These are phyloP conservation scores for Belonocnema kinseyi DNA, from an alignment of 1,140 invertebrate species.

Conservation along the genomic window DNA sequence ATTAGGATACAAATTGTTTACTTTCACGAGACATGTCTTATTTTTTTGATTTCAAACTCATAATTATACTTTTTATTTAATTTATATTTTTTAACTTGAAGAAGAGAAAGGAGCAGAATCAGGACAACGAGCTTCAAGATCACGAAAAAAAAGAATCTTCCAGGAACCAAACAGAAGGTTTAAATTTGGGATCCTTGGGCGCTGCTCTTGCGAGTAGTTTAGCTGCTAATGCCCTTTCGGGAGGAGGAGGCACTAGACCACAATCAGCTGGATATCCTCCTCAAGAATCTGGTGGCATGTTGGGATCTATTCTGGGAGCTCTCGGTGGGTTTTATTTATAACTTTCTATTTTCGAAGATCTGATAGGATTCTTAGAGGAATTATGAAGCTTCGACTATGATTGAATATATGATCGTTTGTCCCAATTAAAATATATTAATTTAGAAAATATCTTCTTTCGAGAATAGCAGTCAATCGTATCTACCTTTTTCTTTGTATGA, in stretches of 20 bases:
- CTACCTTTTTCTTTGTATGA: no score
- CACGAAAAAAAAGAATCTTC: slow-evolving; percentile 64
- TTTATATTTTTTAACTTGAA: slow-evolving; percentile 40
- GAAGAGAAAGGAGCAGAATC: slow-evolving; percentile 66
- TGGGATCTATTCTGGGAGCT: slow-evolving; percentile 70
- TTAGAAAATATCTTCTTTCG: no score
- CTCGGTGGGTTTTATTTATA: slow-evolving; percentile 58
- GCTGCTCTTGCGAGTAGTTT: slow-evolving; percentile 69
- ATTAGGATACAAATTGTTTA: no score
- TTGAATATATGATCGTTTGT: no score
- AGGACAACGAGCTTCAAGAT: slow-evolving; percentile 56
- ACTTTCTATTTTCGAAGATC: slow-evolving; percentile 3
- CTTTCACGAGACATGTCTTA: background rate
- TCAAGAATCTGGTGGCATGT: slow-evolving; percentile 59
- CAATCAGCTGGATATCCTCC: slow-evolving; percentile 63
- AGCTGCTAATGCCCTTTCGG: slow-evolving; percentile 64
- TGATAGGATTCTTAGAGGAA: background rate
- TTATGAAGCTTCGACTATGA: no score
- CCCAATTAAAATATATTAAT: no score
- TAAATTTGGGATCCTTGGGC: slow-evolving; percentile 66
- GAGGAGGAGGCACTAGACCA: slow-evolving; percentile 41
- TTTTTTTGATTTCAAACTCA: background rate
- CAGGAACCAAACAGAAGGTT: slow-evolving; percentile 66
- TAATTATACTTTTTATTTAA: background rate
- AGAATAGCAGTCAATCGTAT: no score